phyloP scores from a whole-genome alignment of 2,888 invertebrate genomes.

The Rhaphigaster nebulosa region DNA sequence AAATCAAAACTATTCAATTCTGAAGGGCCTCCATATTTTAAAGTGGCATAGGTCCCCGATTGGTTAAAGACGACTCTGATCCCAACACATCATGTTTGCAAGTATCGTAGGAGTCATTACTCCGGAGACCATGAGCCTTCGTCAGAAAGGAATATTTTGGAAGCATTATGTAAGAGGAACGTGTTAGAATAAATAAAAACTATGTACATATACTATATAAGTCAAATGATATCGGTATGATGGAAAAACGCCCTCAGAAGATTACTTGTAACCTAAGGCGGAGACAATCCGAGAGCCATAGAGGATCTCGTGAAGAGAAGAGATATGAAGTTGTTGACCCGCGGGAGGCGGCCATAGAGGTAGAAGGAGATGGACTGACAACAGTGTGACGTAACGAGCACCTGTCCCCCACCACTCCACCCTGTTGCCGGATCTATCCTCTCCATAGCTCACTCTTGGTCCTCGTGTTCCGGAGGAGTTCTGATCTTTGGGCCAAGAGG shows the following conservation, averaged over 20 bases:
- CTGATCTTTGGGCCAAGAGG: neutral
- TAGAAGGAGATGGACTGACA: conserved; percentile 47
- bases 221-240: neutral
- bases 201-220: too few species aligned
- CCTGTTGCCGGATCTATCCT: conserved; percentile 36
- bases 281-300: neutral
- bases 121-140: neutral
- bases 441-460: conserved; percentile 35
- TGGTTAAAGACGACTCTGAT: too few species aligned
- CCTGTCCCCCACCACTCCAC: conserved; percentile 37
- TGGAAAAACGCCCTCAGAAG: neutral
- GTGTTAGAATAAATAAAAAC: neutral
- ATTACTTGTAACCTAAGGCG: neutral
- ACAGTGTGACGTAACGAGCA: neutral
- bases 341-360: conserved; percentile 6
- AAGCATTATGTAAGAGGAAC: neutral
- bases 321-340: conserved; percentile 43
- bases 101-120: neutral
- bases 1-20: too few species aligned
- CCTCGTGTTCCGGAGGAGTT: neutral
- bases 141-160: neutral
- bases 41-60: too few species aligned
- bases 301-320: neutral
- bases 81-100: neutral
- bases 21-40: too few species aligned